phyloP scores from a whole-genome alignment of 2,888 invertebrate species.

The Netelia melanura region DNA sequence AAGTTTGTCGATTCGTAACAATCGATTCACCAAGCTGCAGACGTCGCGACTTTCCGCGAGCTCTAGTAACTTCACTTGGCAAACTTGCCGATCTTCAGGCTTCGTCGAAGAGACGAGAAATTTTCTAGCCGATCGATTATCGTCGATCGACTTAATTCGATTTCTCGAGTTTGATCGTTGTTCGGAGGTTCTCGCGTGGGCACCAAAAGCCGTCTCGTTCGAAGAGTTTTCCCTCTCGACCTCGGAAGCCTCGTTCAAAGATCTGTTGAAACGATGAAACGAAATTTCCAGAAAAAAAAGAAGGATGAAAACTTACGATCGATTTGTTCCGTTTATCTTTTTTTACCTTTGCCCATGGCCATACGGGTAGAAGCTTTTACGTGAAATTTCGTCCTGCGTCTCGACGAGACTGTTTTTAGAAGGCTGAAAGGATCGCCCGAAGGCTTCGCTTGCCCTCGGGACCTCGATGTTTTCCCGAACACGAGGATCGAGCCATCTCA shows the following conservation, averaged over 20 bases:
- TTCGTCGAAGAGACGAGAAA: background rate
- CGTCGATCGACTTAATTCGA: background rate
- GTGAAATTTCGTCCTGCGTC: conserved; percentile 44
- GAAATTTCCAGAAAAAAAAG: background rate
- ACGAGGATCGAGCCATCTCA: conserved; percentile 14
- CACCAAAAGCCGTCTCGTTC: background rate
- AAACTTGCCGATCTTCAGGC: background rate
- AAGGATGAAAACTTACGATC: background rate
- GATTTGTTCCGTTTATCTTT: conserved; percentile 22
- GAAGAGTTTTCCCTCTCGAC: background rate
- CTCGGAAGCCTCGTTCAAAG: background rate
- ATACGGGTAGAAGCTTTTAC: conserved; percentile 38
- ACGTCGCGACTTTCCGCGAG: background rate
- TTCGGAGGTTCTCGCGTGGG: background rate
- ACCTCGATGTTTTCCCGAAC: conserved; percentile 19
- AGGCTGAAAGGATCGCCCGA: conserved; percentile 46
- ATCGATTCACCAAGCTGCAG: conserved; percentile 17
- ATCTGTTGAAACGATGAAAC: background rate
- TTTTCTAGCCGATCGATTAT: background rate
- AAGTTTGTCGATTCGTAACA: conserved; percentile 25
- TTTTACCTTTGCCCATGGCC: conserved; percentile 55
- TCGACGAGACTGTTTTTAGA: conserved; percentile 47
- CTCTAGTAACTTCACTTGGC: conserved; percentile 13
- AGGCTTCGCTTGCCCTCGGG: conserved; percentile 29
- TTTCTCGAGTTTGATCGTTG: background rate